Percentiles rank a stretch among this genome's conserved stretches.
Conservation (phyloP, 2,888 invertebrate genomes). For the Pseudococcus jackbeardsleyi region DNA sequence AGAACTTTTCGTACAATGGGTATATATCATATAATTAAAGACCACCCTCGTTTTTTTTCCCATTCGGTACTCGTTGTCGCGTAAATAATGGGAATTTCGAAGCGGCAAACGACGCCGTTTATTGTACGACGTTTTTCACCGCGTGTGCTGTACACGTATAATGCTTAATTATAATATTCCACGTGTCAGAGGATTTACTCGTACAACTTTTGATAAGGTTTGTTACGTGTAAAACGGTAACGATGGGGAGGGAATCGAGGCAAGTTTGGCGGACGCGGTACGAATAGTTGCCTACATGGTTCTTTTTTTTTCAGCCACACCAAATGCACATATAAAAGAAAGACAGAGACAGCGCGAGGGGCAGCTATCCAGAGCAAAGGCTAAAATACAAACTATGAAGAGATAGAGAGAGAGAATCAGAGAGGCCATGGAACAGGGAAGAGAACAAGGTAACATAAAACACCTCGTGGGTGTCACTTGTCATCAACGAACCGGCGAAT, state of each 20-base stretch:
- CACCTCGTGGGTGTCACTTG: slow-evolving; percentile 65
- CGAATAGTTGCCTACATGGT: background rate
- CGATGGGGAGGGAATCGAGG: background rate
- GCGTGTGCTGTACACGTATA: slow-evolving; percentile 41
- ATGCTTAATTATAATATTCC: slow-evolving; percentile 65
- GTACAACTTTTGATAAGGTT: slow-evolving; percentile 55
- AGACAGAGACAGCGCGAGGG: background rate
- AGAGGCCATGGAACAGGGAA: background rate
- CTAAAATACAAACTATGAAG: background rate
- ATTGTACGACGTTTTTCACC: slow-evolving; percentile 37
- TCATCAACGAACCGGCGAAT: slow-evolving; percentile 49
- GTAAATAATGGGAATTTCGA: slow-evolving; percentile 60
- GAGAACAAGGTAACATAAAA: slow-evolving; percentile 60
- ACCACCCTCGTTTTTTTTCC: slow-evolving; percentile 59
- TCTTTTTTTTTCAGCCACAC: background rate
- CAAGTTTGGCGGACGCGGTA: background rate
- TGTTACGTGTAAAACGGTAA: background rate
- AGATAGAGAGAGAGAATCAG: background rate
- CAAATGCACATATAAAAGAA: no score
- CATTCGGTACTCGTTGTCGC: slow-evolving; percentile 49
- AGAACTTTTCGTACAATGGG: slow-evolving; percentile 22
- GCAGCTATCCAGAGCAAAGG: background rate
- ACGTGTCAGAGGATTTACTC: slow-evolving; percentile 54
- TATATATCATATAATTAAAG: slow-evolving; percentile 58
- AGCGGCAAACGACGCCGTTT: slow-evolving; percentile 59